These are phyloP conservation scores for Equus quagga DNA, from an alignment of 2,113 vertebrate species.

Conservation along the genomic window DNA sequence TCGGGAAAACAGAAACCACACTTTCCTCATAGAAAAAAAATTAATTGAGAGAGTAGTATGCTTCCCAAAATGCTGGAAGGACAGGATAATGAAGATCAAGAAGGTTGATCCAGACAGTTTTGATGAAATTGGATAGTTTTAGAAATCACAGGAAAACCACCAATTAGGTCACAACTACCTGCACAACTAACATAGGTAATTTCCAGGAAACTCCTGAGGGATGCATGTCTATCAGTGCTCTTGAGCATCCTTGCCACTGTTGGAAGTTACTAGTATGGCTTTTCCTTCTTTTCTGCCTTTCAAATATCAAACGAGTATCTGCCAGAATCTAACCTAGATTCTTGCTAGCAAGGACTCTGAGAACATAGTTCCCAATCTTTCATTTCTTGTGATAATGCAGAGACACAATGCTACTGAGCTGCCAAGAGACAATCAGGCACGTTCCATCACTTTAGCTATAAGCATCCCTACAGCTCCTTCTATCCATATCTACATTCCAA, in stretches of 20 bases:
- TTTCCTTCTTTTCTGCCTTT: neutral
- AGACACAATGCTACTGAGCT: neutral
- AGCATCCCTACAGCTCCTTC: neutral
- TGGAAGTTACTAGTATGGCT: accelerated
- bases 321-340: neutral
- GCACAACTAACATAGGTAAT: neutral
- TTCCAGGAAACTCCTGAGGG: neutral
- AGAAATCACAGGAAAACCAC: neutral
- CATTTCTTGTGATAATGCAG: neutral
- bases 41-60: neutral
- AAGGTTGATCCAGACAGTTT: neutral
- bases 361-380: neutral
- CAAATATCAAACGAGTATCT: neutral
- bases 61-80: neutral
- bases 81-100: neutral
- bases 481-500: neutral
- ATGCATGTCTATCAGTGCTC: neutral
- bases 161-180: neutral
- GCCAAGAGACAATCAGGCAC: neutral
- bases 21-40: neutral
- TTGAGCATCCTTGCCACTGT: accelerated
- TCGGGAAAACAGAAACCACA: neutral
- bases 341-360: neutral
- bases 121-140: neutral
- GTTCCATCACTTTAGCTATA: neutral